Evolutionary conservation across 1,140 invertebrate species (phyloP).

Genomic region (Latrodectus geometricus): DNA sequence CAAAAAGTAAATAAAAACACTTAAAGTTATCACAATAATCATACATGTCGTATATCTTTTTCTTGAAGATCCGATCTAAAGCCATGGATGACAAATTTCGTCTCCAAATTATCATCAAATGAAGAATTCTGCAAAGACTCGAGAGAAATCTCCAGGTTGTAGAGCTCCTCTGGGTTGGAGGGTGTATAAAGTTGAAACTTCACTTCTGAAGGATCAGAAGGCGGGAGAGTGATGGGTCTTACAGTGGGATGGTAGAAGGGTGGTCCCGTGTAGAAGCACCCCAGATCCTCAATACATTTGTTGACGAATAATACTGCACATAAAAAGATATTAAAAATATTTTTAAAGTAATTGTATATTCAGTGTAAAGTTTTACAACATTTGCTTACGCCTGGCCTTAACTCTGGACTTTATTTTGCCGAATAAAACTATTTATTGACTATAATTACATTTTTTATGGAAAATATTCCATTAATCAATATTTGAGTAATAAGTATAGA

Average conservation of each 20-base stretch:
- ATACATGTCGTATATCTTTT: constrained; percentile 2
- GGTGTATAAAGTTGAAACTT: constrained; percentile 17
- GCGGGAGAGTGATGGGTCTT: constrained; percentile 49
- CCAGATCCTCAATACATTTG: constrained; percentile 56
- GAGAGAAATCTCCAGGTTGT: background rate
- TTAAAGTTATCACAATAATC: background rate
- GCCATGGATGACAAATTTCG: constrained; percentile 28
- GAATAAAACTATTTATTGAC: no score
- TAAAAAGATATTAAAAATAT: background rate
- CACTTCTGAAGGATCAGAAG: background rate
- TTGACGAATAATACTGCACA: constrained; percentile 32
- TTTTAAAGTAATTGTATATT: no score
- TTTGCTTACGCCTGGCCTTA: no score
- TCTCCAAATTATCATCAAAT: background rate
- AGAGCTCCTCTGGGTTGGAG: background rate
- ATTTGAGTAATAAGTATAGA: no score
- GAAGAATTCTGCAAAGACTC: background rate
- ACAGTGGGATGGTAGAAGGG: constrained; percentile 55
- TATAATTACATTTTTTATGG: no score
- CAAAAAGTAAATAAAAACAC: no score
- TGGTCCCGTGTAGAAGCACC: constrained; percentile 61
- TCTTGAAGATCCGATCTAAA: background rate
- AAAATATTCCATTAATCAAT: no score
- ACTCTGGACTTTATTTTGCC: no score
- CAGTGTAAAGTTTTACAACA: no score